Conservation (phyloP, 1,140 invertebrate genomes). For the Nasonia vitripennis region DNA sequence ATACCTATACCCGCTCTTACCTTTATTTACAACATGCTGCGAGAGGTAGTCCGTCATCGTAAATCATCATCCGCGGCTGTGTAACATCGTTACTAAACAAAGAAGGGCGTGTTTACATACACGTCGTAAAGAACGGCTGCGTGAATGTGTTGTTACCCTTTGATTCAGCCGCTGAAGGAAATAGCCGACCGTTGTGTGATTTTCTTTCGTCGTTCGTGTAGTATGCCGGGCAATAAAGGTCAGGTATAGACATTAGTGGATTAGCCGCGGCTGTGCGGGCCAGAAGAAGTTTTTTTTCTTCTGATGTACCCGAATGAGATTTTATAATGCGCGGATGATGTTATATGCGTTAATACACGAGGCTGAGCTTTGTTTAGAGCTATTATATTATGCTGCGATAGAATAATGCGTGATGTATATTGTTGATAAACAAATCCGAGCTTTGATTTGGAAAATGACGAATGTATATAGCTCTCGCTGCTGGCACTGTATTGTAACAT, state of each 20-base stretch:
- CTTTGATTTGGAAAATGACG: no score
- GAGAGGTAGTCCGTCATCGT: background rate
- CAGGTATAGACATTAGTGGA: slow-evolving; percentile 31
- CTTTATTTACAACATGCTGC: slow-evolving; percentile 20
- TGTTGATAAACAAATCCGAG: no score
- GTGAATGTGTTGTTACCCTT: slow-evolving; percentile 45
- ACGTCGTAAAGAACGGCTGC: slow-evolving; percentile 13
- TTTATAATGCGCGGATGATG: no score
- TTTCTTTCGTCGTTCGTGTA: background rate
- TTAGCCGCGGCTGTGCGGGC: background rate
- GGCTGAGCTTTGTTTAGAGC: no score
- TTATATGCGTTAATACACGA: no score
- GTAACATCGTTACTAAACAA: slow-evolving; percentile 38
- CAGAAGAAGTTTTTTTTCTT: no score
- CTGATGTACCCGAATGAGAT: no score
- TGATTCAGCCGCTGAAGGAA: slow-evolving; percentile 30
- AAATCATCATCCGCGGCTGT: slow-evolving; percentile 20
- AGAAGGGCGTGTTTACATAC: background rate
- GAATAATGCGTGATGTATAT: no score
- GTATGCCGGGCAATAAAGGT: slow-evolving; percentile 1
- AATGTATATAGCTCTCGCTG: no score
- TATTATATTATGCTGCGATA: no score
- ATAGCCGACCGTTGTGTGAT: background rate
- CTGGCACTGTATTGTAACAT: no score
- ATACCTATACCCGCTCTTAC: background rate